Base-by-base conservation (phyloP, 1,140 invertebrate species). In the Saxidomus purpurata region DNA sequence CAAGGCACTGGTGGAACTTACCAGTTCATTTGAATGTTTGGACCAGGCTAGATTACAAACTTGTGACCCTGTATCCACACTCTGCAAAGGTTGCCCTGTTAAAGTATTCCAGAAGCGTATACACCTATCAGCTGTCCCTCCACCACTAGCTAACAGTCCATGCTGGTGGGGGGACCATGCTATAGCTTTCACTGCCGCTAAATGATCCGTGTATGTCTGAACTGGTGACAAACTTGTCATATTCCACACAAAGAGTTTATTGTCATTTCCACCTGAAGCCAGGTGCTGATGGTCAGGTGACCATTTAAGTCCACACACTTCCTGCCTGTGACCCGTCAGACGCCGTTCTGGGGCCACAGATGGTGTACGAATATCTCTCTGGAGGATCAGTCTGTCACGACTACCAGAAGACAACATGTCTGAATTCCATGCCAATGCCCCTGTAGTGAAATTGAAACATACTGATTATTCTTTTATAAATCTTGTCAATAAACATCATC, bases 161-260 rank as follows among this genome's bases (percentile, higher is more conserved):
- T 99, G 99, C 96, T 99, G 99, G 96, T 99, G 99, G 0, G 99
- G 99, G 6, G 99, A 99, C 99, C 99, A 99, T 4, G 99, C 99
- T 93, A 99, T 99, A 0, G 99, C 99, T 85, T 96, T 96, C n/a
- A 99, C 99, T 0, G 99, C 99, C 0, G 99, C 99, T 93, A 99
- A 96, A 96, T 99, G 99, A 92, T 99, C 98, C 0, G 98, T 98
- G 95, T 99, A 99, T 0, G 98, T 99, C 95, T 99, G 99, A 55
- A 96, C 91, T 13, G 96, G 96, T 9, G 90, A 93, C 28, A 92
- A 91, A 77, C 93, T 95, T 19, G 98, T 98, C 91, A 98, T 96
- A 95, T 99, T 99, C 99, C 99, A 99, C 0, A 99, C 99, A 95
- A 99, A 99, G 8, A 99, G 96, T 91, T 99, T 98, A 96, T 99